Evolutionary conservation across 2,888 invertebrate genomes (phyloP), one percentile per base, ranked within the genome.

Genomic region (Acleris sparsana): DNA sequence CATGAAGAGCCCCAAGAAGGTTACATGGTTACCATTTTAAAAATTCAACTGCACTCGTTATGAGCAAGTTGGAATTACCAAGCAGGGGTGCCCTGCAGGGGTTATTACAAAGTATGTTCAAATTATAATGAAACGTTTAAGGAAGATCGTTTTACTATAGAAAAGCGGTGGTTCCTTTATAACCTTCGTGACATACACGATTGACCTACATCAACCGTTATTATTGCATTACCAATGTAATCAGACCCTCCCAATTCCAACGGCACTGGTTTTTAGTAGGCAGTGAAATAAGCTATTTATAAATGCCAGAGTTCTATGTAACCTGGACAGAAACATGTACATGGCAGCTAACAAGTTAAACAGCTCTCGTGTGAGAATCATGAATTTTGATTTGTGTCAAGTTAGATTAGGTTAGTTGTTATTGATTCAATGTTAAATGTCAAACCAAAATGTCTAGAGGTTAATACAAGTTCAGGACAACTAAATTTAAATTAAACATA

Each of bases 121-220:
- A 78, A 73, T 69, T 62, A 69, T 80, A 79, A 82, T 82, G 80
- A 82, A 84, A 83, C 80, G 75, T 84, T 86, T 86, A 86, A 80
- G 76, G 76, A 78, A 78, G 83, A 88, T 87, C 80, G 85, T 80
- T 89, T 88, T 88, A 87, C 84, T 75, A 80, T 81, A 80, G 74
- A 81, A 86, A 89, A 87, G 86, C 83, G 75, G 78, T 49, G 43
- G 46, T 46, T 33, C 57, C 49, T 58, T 74, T 81, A 81, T 84
- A 81, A 78, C 82, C 79, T 83, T 80, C 86, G 86, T 86, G 86
- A 82, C 83, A 84, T 80, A 81, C 80, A 80, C 84, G 80, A 84
- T 84, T 85, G 84, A 86, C 86, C 85, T 80, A 83, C 79, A 84
- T 85, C 80, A 81, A 77, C 76, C 80, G 75, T 80, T 80, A 77